A percentile compares a stretch with the other conserved stretches of the same genome.
These are phyloP conservation scores for Calephelis perditalis DNA, from an alignment of 2,888 invertebrate genomes.

Conservation along the genomic window DNA sequence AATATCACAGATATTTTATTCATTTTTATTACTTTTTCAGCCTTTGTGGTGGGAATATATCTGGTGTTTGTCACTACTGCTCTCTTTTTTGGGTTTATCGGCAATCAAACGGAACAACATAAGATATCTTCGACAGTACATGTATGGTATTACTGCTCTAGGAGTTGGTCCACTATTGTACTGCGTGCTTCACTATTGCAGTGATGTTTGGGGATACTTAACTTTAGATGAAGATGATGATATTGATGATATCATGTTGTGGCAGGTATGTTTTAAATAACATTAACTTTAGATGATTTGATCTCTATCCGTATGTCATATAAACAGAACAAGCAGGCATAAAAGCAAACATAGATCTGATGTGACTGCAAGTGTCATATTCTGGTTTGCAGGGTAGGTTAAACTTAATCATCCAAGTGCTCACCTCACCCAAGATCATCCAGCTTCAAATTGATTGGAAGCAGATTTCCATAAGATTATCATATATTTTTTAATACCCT, in stretches of 20 bases:
- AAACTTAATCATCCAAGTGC: no score
- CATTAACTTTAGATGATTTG: no score
- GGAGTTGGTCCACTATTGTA: slow-evolving; percentile 90
- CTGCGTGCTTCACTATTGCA: slow-evolving; percentile 88
- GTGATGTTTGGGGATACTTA: slow-evolving; percentile 90
- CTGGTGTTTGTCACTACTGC: slow-evolving; percentile 91
- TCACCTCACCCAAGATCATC: no score
- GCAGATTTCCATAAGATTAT: no score
- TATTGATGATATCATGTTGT: slow-evolving; percentile 82
- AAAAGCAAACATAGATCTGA: no score
- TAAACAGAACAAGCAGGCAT: no score
- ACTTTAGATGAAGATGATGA: slow-evolving; percentile 72
- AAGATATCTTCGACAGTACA: slow-evolving; percentile 85
- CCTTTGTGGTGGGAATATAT: slow-evolving; percentile 96
- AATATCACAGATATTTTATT: no score
- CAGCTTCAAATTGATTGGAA: no score
- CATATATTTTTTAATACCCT: no score
- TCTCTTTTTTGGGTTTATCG: slow-evolving; percentile 90
- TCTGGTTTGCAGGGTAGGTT: no score
- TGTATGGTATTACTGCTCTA: slow-evolving; percentile 82
- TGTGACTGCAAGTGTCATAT: no score
- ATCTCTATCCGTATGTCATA: no score
- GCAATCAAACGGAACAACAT: slow-evolving; percentile 92
- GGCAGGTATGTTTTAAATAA: slow-evolving; percentile 82
- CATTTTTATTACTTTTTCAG: slow-evolving; percentile 58